A percentile compares a stretch with the other conserved stretches of the same genome.
Evolutionary conservation across 2,797 vertebrate genomes (phyloP).

Genomic region (Myotis findleyi): DNA sequence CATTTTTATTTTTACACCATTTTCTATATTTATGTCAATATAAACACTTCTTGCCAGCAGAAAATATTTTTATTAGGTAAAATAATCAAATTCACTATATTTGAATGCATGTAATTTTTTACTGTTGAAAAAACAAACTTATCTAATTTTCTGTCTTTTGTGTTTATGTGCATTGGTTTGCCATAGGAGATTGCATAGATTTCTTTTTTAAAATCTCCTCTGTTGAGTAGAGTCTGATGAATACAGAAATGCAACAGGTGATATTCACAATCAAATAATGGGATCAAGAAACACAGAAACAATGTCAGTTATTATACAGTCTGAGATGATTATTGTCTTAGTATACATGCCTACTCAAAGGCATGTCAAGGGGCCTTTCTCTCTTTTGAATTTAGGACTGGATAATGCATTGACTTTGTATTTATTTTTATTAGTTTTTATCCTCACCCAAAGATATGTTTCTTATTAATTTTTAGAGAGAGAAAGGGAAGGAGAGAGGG

Average conservation of each 20-base stretch:
- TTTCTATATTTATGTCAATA: not conserved
- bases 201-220: not conserved
- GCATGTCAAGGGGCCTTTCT: not conserved
- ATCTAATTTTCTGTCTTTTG: not conserved
- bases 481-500: too few relatives aligned
- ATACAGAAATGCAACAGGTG: not conserved
- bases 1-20: not conserved
- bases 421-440: too few relatives aligned
- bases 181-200: not conserved
- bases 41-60: not conserved
- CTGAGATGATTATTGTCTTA: not conserved
- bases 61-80: not conserved
- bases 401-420: not conserved
- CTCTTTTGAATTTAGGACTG: conserved; percentile 2
- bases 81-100: conserved; percentile 3
- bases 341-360: not conserved
- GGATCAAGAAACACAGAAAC: not conserved
- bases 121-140: not conserved
- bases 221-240: not conserved
- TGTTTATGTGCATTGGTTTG: not conserved
- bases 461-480: too few relatives aligned
- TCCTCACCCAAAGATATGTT: too few relatives aligned
- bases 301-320: not conserved
- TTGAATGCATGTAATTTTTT: not conserved
- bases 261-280: conserved; percentile 11